Evolutionary conservation across 2,888 invertebrate genomes (phyloP).

Genomic region (Microchrysa polita): DNA sequence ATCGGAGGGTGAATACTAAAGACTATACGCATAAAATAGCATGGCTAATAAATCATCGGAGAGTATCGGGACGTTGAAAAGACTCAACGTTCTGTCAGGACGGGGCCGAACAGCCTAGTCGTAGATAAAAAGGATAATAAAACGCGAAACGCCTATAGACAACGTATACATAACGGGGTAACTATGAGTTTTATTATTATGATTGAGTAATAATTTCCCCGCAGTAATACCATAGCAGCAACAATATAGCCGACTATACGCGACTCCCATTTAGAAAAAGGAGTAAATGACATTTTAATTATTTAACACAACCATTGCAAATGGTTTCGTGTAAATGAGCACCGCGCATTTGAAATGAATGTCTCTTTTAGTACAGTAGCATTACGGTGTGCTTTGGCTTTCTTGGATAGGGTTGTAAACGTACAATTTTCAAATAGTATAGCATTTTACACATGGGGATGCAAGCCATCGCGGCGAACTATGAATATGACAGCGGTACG

Average conservation of each 20-base stretch:
- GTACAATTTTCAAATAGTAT: neutral
- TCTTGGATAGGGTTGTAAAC: neutral
- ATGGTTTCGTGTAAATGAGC: slow-evolving; percentile 38
- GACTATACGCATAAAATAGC: neutral
- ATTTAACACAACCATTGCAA: slow-evolving; percentile 37
- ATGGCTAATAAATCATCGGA: neutral
- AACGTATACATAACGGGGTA: neutral
- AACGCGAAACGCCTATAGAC: neutral
- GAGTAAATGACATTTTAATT: slow-evolving; percentile 43
- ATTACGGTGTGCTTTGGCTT: neutral
- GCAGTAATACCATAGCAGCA: neutral
- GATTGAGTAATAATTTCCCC: slow-evolving; percentile 14
- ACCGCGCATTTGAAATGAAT: neutral
- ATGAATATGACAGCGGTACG: too few species aligned
- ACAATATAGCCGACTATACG: neutral
- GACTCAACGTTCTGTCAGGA: neutral
- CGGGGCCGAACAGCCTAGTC: neutral
- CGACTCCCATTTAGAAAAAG: slow-evolving; percentile 20
- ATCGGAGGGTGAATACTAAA: slow-evolving; percentile 5
- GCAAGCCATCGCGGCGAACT: too few species aligned
- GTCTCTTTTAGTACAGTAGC: neutral
- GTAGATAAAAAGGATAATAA: neutral
- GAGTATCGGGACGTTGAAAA: neutral
- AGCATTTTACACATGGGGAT: too few species aligned
- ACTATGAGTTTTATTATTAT: neutral